These are phyloP conservation scores for Polyommatus icarus DNA, from an alignment of 2,888 invertebrate genomes.

Conservation along the genomic window DNA sequence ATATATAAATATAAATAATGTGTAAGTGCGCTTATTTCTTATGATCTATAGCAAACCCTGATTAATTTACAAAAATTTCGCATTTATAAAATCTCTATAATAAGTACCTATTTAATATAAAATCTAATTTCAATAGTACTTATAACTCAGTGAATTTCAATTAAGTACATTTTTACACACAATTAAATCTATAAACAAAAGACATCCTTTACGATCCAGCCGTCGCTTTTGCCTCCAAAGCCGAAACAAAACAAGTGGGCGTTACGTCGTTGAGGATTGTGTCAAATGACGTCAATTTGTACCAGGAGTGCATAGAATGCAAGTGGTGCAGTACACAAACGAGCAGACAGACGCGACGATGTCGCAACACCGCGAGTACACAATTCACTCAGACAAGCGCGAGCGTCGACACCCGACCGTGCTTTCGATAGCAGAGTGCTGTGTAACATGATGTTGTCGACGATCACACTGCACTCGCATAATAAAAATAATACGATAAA, in stretches of 20 bases:
- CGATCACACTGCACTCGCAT: constrained; percentile 33
- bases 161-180: no score
- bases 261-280: constrained; percentile 38
- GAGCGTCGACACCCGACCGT: background rate
- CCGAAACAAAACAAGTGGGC: constrained; percentile 35
- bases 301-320: constrained; percentile 56
- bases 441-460: constrained; percentile 40
- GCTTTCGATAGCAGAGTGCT: background rate
- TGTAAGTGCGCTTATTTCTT: no score
- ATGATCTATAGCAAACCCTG: background rate
- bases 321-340: background rate
- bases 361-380: background rate
- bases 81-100: no score
- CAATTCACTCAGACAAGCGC: background rate
- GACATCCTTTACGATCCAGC: no score
- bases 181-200: no score
- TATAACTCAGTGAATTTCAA: no score
- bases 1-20: no score
- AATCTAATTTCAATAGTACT: no score
- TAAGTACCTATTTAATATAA: no score
- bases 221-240: background rate
- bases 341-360: background rate
- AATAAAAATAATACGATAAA: background rate
- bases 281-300: constrained; percentile 64
- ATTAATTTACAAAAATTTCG: background rate